Percentiles rank a stretch among this genome's conserved stretches.
Evolutionary conservation across 2,797 vertebrate species (phyloP).

Genomic region (Huso huso): DNA sequence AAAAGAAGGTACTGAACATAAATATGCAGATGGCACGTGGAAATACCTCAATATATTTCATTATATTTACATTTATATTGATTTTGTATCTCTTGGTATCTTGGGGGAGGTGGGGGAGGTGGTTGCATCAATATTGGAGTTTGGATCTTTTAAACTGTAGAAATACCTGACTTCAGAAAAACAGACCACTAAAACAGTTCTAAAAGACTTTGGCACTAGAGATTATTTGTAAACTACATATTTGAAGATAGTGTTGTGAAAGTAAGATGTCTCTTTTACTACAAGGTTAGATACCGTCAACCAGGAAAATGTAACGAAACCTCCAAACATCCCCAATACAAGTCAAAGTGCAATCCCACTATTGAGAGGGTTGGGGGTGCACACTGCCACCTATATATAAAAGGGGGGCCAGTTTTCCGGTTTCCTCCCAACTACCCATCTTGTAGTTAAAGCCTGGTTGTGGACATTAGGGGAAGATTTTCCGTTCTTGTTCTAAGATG

Average conservation of each 20-base stretch:
- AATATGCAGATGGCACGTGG: constrained; percentile 58
- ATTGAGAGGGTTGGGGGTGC: neutral
- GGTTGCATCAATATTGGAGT: too few species aligned
- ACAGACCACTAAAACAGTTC: too few species aligned
- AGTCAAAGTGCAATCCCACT: neutral
- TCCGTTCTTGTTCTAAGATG: constrained; percentile 33
- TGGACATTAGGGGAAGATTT: constrained; percentile 17
- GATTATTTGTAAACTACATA: too few species aligned
- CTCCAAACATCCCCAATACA: too few species aligned
- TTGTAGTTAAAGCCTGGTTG: constrained; percentile 7
- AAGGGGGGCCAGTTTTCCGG: constrained; percentile 7
- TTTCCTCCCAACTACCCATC: neutral
- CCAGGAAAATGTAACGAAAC: too few species aligned
- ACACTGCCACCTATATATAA: constrained; percentile 1
- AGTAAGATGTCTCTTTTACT: too few species aligned
- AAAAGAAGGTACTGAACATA: constrained; percentile 42
- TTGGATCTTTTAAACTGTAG: too few species aligned
- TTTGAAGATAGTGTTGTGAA: too few species aligned
- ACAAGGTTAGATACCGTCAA: too few species aligned
- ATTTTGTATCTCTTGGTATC: neutral
- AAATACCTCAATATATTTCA: constrained; percentile 45
- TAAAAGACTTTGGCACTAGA: too few species aligned
- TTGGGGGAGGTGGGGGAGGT: too few species aligned
- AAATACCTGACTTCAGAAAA: too few species aligned
- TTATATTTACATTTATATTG: constrained; percentile 15